A percentile compares a stretch with the other conserved stretches of the same genome.
Evolutionary conservation across 2,888 invertebrate genomes (phyloP).

Genomic region (Megamerina dolium): DNA sequence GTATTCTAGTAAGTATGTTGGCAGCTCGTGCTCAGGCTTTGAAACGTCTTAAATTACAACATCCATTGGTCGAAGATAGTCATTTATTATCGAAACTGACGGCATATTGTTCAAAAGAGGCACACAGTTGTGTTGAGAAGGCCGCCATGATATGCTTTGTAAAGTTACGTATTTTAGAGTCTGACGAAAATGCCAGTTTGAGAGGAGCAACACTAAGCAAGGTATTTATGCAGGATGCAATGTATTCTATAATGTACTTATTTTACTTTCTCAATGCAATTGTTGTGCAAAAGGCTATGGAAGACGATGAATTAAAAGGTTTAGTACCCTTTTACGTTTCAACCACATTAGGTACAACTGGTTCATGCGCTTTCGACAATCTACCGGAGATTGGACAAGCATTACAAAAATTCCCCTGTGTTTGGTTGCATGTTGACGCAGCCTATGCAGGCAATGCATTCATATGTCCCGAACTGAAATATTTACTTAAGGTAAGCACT

Average conservation of each 20-base stretch:
- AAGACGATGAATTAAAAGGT: slow-evolving; percentile 89
- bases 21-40: slow-evolving; percentile 88
- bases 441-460: slow-evolving; percentile 97
- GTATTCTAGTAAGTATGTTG: slow-evolving; percentile 84
- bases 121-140: slow-evolving; percentile 89
- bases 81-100: slow-evolving; percentile 85
- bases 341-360: slow-evolving; percentile 94
- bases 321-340: slow-evolving; percentile 95
- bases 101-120: slow-evolving; percentile 85
- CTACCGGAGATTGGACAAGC: slow-evolving; percentile 84
- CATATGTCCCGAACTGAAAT: slow-evolving; percentile 93
- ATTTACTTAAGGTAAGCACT: slow-evolving; percentile 56
- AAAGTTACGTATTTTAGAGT: slow-evolving; percentile 80
- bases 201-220: slow-evolving; percentile 73
- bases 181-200: slow-evolving; percentile 75
- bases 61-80: slow-evolving; percentile 85
- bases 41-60: slow-evolving; percentile 74
- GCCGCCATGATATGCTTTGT: slow-evolving; percentile 92
- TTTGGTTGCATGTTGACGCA: slow-evolving; percentile 86
- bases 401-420: slow-evolving; percentile 69
- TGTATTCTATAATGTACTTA: no score
- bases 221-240: slow-evolving; percentile 53
- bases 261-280: not conserved
- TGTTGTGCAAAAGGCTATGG: slow-evolving; percentile 64
- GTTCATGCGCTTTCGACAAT: slow-evolving; percentile 94